Evolutionary conservation across 2,888 invertebrate genomes (phyloP), one percentile per base, ranked within the genome.

Genomic region (Coleophora flavipennella): DNA sequence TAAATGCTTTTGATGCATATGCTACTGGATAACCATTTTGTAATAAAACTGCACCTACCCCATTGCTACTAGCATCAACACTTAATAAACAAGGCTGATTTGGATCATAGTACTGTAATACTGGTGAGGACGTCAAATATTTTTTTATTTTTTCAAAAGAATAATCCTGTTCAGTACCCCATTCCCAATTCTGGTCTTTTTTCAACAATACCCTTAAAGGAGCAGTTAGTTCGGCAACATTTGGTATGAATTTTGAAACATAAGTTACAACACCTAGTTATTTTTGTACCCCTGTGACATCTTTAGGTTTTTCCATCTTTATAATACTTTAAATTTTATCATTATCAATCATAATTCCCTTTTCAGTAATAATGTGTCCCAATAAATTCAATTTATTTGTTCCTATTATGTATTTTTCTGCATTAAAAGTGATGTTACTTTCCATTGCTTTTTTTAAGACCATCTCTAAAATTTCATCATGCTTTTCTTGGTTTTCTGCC

Each of bases 341-440:
- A 1, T 31, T 26, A 36, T 40, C 41, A 25, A 33, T 14, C 20
- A 13, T 28, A 7, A 40, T 27, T 1, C 36, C 36, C 3, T 33
- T 9, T 31, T 20, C 29, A 11, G 33, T 28, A 2, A 40, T 32
- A 13, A 33, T 36, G 33, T 40, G 40, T 11, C 40, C 40, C 13
- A 40, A 35, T 29, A 34, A 42, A 20, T 38, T 42, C 8, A 38
- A 29, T 12, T n/a, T n/a, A n/a, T n/a, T n/a, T n/a, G n/a, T n/a
- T n/a, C n/a, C n/a, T 31, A 13, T 9, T 35, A 11, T 8, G n/a
- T 9, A 31, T 27, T 33, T 35, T 31, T 36, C 25, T 36, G 36
- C n/a, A n/a, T 39, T 42, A 25, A 42, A 36, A 33, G 33, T 42
- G 11, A 42, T 33, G 20, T 33, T 33, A 33, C 12, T 33, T 36